A percentile compares a stretch with the other conserved stretches of the same genome.
phyloP scores from a whole-genome alignment of 2,888 invertebrate species.

The Melolontha melolontha region DNA sequence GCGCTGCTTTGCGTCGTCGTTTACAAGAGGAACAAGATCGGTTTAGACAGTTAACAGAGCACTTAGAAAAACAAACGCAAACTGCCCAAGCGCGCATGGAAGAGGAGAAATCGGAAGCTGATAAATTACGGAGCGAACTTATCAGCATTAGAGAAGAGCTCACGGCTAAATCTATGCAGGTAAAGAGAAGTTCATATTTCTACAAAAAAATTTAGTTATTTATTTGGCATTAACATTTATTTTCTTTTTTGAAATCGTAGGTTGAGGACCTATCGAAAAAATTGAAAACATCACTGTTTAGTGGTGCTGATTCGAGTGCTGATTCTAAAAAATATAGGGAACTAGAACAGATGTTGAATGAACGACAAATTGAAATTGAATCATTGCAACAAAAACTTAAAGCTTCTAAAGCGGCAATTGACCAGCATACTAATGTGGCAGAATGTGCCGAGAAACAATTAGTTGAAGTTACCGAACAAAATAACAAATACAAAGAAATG shows the following conservation, averaged over 20 bases:
- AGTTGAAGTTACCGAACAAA: slow-evolving; percentile 62
- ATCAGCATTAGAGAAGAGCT: slow-evolving; percentile 57
- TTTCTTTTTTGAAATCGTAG: slow-evolving; percentile 55
- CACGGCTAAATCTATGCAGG: slow-evolving; percentile 23
- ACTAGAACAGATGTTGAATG: slow-evolving; percentile 74
- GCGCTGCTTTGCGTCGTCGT: slow-evolving; percentile 80
- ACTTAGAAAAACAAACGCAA: slow-evolving; percentile 77
- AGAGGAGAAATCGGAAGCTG: slow-evolving; percentile 78
- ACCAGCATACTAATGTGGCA: slow-evolving; percentile 88
- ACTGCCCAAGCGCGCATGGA: slow-evolving; percentile 76
- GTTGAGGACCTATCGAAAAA: slow-evolving; percentile 79
- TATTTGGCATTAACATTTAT: background rate
- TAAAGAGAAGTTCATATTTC: background rate
- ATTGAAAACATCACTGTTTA: slow-evolving; percentile 68
- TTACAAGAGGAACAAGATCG: slow-evolving; percentile 87
- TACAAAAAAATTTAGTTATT: too few species aligned
- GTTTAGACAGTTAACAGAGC: slow-evolving; percentile 77
- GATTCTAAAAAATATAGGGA: slow-evolving; percentile 77
- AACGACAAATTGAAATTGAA: slow-evolving; percentile 74
- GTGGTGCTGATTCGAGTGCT: slow-evolving; percentile 70
- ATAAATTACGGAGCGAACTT: slow-evolving; percentile 73
- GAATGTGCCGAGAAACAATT: slow-evolving; percentile 85
- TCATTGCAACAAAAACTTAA: slow-evolving; percentile 79
- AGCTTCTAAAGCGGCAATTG: slow-evolving; percentile 79
- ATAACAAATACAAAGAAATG: slow-evolving; percentile 70